These are phyloP conservation scores for Agrypnia vestita DNA, from an alignment of 1,140 invertebrate species.

Conservation along the genomic window DNA sequence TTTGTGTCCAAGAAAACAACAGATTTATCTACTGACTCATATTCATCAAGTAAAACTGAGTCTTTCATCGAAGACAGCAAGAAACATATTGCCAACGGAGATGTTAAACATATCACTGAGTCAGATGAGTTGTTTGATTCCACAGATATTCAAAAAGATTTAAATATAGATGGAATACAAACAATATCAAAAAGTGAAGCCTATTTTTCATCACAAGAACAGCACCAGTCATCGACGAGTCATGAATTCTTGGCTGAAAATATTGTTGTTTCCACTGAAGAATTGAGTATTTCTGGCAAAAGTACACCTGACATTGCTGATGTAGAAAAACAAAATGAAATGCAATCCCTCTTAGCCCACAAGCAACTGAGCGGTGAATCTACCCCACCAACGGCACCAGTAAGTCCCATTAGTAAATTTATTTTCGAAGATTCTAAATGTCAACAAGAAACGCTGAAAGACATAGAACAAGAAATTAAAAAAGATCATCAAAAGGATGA, in stretches of 20 bases:
- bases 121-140: slow-evolving; percentile 23
- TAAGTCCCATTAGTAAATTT: slow-evolving; percentile 68
- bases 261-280: slow-evolving; percentile 47
- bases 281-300: slow-evolving; percentile 61
- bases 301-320: slow-evolving; percentile 64
- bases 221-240: not conserved
- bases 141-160: not conserved
- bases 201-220: not conserved
- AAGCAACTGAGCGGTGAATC: slow-evolving; percentile 64
- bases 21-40: not conserved
- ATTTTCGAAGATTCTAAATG: slow-evolving; percentile 41
- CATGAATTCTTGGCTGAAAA: slow-evolving; percentile 21
- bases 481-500: slow-evolving; percentile 8
- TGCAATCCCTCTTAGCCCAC: slow-evolving; percentile 46
- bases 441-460: slow-evolving; percentile 1
- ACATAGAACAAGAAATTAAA: slow-evolving; percentile 14
- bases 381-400: slow-evolving; percentile 74
- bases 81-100: slow-evolving; percentile 38
- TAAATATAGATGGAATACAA: not conserved
- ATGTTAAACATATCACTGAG: slow-evolving; percentile 34
- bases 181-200: slow-evolving; percentile 21
- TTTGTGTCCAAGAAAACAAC: too few species aligned
- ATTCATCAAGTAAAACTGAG: not conserved
- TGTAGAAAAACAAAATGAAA: slow-evolving; percentile 56
- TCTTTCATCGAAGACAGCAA: slow-evolving; percentile 17